Conservation (phyloP, 2,113 vertebrate genomes). For the Scytalopus superciliaris region DNA sequence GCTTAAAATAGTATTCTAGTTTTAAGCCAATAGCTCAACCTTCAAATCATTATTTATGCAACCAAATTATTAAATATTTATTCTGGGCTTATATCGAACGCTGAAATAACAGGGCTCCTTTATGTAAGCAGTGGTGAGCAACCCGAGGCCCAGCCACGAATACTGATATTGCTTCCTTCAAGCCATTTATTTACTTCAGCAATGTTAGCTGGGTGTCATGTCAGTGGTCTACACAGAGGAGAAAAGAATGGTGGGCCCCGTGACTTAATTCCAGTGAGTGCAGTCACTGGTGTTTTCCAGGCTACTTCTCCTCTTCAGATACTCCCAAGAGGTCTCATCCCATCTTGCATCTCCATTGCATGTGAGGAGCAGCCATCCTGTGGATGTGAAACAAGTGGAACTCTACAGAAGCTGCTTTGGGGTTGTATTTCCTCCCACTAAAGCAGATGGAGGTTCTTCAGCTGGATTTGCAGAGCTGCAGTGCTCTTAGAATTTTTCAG, state of each 20-base stretch:
- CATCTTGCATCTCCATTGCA: neutral
- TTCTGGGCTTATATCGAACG: constrained; percentile 10
- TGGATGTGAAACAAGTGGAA: neutral
- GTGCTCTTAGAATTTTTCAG: neutral
- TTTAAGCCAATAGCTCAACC: constrained; percentile 54
- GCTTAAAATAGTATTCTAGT: constrained; percentile 54
- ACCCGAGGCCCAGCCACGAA: neutral
- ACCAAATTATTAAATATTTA: constrained; percentile 66
- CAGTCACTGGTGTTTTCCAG: neutral
- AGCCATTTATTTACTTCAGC: neutral
- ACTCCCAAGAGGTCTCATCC: neutral
- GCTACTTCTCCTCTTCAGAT: neutral
- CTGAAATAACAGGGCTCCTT: constrained; percentile 12
- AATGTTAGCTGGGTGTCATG: neutral
- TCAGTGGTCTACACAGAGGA: neutral
- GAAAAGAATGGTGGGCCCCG: fast-evolving
- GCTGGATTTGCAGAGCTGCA: neutral
- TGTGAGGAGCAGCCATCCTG: neutral
- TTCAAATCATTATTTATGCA: constrained; percentile 51
- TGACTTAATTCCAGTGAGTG: neutral
- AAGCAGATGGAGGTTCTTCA: neutral
- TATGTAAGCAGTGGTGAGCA: constrained; percentile 16
- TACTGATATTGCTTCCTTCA: neutral
- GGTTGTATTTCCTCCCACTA: neutral
- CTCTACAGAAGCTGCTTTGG: neutral